Conservation (phyloP, 1,140 invertebrate genomes). For the Drosophila truncata region DNA sequence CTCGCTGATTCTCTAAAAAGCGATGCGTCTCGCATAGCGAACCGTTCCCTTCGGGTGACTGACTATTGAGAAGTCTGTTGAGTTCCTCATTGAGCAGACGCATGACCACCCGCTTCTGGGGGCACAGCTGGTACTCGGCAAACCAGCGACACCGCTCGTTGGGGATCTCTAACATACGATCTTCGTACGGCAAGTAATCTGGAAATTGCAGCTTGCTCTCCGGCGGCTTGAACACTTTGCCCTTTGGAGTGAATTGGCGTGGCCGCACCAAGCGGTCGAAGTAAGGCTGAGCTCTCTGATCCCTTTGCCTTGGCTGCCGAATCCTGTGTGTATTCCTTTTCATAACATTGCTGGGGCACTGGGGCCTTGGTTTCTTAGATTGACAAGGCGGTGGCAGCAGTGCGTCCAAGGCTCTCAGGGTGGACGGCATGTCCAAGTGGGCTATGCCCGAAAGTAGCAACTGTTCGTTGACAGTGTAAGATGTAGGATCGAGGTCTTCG, state of each 20-base stretch:
- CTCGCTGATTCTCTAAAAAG: background rate
- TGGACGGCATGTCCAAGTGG: conserved; percentile 62
- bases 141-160: conserved; percentile 44
- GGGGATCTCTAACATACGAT: conserved; percentile 15
- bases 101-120: conserved; percentile 30
- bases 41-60: background rate
- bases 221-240: background rate
- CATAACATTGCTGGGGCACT: background rate
- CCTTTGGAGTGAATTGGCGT: background rate
- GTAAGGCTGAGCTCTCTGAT: conserved; percentile 22
- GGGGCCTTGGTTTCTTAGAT: conserved; percentile 23
- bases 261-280: conserved; percentile 29
- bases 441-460: conserved; percentile 66
- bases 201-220: conserved; percentile 17
- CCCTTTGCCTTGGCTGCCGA: background rate
- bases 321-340: background rate
- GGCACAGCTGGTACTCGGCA: conserved; percentile 28
- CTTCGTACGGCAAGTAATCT: conserved; percentile 7
- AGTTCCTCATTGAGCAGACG: conserved; percentile 24
- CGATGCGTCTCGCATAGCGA: conserved; percentile 23
- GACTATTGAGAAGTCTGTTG: conserved; percentile 1
- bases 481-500: background rate
- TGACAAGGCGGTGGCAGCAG: conserved; percentile 49
- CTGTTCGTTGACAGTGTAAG: conserved; percentile 66
- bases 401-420: conserved; percentile 52